These are phyloP conservation scores for Colossoma macropomum DNA, from an alignment of 2,113 vertebrate genomes.

Conservation along the genomic window DNA sequence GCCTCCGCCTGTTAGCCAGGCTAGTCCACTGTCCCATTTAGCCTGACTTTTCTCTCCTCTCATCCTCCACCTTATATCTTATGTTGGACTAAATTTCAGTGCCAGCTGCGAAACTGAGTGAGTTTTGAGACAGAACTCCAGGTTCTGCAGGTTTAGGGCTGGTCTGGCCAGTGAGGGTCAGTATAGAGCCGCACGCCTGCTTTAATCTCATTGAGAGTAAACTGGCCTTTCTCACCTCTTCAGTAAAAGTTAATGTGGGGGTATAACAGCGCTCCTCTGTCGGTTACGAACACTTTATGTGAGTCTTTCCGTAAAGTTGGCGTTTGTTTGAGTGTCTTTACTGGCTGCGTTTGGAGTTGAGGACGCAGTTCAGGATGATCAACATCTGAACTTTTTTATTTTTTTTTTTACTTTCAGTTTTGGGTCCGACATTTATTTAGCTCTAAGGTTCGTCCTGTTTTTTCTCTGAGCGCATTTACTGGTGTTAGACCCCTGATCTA, in stretches of 20 bases:
- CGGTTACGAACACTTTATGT: neutral
- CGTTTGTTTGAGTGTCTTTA: neutral
- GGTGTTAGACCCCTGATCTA: neutral
- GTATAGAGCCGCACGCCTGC: slow-evolving; percentile 65
- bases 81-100: too few species aligned
- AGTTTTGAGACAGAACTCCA: neutral
- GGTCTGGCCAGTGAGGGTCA: slow-evolving; percentile 76
- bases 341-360: neutral
- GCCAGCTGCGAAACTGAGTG: neutral
- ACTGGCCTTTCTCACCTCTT: neutral
- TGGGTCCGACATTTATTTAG: neutral
- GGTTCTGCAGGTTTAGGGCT: neutral
- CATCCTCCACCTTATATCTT: neutral
- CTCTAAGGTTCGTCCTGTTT: too few species aligned
- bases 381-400: neutral
- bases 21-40: neutral
- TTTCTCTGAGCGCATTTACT: too few species aligned
- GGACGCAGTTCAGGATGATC: neutral
- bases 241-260: neutral
- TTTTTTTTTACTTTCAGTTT: neutral
- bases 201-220: slow-evolving; percentile 8
- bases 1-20: neutral
- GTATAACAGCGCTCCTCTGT: too few species aligned
- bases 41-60: neutral
- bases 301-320: neutral